These are phyloP conservation scores for Sturnus vulgaris DNA, from an alignment of 2,113 vertebrate genomes.

Conservation along the genomic window DNA sequence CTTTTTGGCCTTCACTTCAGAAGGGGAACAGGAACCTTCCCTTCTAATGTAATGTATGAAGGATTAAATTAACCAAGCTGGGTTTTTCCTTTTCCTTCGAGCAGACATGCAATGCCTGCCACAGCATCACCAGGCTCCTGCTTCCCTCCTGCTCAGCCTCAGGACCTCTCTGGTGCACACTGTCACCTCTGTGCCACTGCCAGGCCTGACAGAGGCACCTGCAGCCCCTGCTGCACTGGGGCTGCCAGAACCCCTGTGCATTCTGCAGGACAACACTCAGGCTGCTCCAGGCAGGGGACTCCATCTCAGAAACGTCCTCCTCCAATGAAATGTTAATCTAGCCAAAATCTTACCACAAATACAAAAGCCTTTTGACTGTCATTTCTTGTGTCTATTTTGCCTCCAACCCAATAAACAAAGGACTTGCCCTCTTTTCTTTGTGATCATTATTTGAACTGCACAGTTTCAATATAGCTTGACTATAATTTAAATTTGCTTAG, in stretches of 20 bases:
- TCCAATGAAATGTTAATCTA: neutral
- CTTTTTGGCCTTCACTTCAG: neutral
- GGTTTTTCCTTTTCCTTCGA: neutral
- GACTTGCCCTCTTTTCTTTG: neutral
- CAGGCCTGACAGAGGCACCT: too few species aligned
- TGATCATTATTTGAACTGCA: neutral
- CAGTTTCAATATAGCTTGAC: neutral
- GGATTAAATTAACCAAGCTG: neutral
- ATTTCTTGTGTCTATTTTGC: neutral
- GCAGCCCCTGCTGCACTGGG: neutral
- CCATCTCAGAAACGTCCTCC: neutral
- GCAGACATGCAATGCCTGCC: neutral
- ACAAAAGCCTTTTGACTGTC: neutral
- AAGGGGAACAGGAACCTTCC: neutral
- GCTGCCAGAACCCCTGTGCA: neutral
- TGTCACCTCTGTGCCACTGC: neutral
- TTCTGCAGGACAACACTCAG: fast-evolving
- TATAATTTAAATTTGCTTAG: conserved; percentile 13
- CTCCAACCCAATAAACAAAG: neutral
- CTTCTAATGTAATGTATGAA: neutral
- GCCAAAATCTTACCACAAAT: neutral
- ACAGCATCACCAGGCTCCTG: neutral
- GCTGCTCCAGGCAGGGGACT: neutral
- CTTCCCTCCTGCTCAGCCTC: neutral
- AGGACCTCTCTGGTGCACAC: neutral